Evolutionary conservation across 1,140 invertebrate species (phyloP).

Genomic region (Drosophila paulistorum): DNA sequence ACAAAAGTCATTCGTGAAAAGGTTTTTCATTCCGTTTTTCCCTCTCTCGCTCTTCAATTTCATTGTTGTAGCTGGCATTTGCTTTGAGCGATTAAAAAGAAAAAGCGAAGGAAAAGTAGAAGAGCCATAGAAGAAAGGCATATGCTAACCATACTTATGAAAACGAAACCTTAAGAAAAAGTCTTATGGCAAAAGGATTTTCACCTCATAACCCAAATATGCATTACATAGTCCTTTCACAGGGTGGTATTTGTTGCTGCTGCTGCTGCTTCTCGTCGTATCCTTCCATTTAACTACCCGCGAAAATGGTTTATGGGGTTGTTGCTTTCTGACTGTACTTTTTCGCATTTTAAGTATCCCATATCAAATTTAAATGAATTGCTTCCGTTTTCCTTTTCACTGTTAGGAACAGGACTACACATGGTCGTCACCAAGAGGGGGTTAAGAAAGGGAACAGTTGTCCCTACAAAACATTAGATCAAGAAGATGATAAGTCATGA

Average conservation of each 20-base stretch:
- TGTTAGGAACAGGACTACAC: background rate
- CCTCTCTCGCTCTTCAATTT: constrained; percentile 2
- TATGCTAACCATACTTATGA: constrained; percentile 49
- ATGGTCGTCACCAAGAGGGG: background rate
- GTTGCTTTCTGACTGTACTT: constrained; percentile 59
- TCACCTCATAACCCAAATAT: constrained; percentile 74
- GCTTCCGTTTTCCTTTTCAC: constrained; percentile 40
- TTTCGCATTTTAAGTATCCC: constrained; percentile 58
- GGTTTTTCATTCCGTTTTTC: background rate
- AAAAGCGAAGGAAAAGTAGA: constrained; percentile 32
- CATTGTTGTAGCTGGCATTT: constrained; percentile 44
- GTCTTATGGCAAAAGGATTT: constrained; percentile 41
- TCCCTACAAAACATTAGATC: constrained; percentile 33
- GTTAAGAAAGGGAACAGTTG: background rate
- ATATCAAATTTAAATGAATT: constrained; percentile 81
- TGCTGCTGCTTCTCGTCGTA: background rate
- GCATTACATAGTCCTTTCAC: background rate
- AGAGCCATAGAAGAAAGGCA: background rate
- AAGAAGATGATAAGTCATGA: no score
- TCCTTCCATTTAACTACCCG: constrained; percentile 43
- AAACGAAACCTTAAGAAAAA: constrained; percentile 61
- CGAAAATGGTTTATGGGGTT: constrained; percentile 66
- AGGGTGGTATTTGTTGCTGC: constrained; percentile 47
- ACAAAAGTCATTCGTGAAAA: constrained; percentile 43
- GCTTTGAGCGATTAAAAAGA: constrained; percentile 77